These are phyloP conservation scores for Neopelma chrysocephalum DNA, from an alignment of 2,797 vertebrate genomes.

Conservation along the genomic window DNA sequence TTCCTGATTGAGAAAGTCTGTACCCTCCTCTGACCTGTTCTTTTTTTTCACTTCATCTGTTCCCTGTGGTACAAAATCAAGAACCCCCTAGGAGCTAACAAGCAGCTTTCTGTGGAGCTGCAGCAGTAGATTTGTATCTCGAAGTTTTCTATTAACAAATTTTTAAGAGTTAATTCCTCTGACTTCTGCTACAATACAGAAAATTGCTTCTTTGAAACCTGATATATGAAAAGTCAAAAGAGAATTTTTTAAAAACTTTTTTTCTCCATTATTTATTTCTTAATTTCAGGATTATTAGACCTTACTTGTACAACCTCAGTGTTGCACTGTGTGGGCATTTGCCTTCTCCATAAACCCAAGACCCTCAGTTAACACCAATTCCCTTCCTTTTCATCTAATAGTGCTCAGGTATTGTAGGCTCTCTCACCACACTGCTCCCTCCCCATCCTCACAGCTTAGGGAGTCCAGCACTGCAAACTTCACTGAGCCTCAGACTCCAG, in stretches of 20 bases:
- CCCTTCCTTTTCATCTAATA: neutral
- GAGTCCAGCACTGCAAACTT: neutral
- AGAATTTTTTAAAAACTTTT: neutral
- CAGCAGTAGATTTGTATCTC: neutral
- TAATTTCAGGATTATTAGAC: neutral
- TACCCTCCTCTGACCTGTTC: neutral
- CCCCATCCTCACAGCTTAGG: neutral
- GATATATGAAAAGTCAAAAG: neutral
- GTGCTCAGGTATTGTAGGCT: neutral
- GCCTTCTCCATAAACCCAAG: neutral
- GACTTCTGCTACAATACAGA: neutral
- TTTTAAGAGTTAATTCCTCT: neutral
- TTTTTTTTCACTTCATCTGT: neutral
- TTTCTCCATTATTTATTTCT: neutral
- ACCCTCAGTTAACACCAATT: neutral
- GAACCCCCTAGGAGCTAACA: neutral
- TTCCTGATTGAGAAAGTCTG: slow-evolving; percentile 13
- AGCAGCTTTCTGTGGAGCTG: slow-evolving; percentile 7
- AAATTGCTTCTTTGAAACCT: neutral
- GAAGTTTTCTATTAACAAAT: neutral
- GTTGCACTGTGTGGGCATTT: neutral
- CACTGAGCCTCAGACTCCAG: neutral
- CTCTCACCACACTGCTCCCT: neutral
- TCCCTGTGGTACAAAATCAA: neutral
- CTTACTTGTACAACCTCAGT: neutral